These are phyloP conservation scores for Lepidurus packardi DNA, from an alignment of 1,140 invertebrate genomes.

Conservation along the genomic window DNA sequence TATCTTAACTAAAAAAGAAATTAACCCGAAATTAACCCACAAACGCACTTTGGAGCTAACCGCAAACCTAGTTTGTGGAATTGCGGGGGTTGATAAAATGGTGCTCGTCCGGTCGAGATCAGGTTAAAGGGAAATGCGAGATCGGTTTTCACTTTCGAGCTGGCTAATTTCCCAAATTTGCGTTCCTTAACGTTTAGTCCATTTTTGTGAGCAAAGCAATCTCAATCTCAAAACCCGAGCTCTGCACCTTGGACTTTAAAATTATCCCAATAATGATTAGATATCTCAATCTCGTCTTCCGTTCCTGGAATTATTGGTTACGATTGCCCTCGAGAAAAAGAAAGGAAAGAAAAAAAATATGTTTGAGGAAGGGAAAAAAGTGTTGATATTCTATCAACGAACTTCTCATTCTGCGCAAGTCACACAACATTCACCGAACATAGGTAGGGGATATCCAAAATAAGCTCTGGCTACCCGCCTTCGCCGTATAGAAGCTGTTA, in stretches of 20 bases:
- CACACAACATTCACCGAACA: not conserved
- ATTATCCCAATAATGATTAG: not conserved
- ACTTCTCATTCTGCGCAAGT: not conserved
- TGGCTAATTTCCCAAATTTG: not conserved
- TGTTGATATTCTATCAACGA: not conserved
- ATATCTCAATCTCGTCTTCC: not conserved
- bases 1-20: not conserved
- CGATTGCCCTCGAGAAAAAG: not conserved
- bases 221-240: not conserved
- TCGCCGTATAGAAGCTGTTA: not conserved
- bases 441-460: conserved; percentile 19
- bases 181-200: not conserved
- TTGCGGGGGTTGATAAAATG: not conserved
- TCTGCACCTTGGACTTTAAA: not conserved
- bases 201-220: not conserved
- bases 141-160: not conserved
- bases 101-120: not conserved
- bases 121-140: not conserved
- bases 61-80: not conserved
- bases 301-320: not conserved
- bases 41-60: not conserved
- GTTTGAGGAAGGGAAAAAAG: not conserved
- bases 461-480: not conserved
- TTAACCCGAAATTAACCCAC: not conserved
- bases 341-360: not conserved